Evolutionary conservation across 2,797 vertebrate species (phyloP).

Genomic region (Eremophila alpestris): DNA sequence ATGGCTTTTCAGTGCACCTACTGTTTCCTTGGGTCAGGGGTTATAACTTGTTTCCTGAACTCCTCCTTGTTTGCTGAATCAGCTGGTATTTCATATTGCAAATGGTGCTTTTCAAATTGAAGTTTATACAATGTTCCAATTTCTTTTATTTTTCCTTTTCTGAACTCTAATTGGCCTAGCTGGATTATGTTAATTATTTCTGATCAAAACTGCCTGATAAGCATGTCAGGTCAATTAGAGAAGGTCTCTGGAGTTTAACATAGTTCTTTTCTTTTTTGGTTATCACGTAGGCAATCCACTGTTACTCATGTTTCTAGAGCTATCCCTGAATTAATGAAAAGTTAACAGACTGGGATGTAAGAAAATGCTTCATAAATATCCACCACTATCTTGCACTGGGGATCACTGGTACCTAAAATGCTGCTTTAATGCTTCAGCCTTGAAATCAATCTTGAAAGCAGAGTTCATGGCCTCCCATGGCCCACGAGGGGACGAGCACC

Average conservation of each 20-base stretch:
- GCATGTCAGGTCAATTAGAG: constrained; percentile 47
- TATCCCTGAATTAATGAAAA: constrained; percentile 44
- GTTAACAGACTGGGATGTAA: constrained; percentile 12
- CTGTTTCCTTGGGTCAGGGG: neutral
- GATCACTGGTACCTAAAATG: constrained; percentile 11
- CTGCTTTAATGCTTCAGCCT: constrained; percentile 14
- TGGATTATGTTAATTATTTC: constrained; percentile 51
- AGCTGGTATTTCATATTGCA: constrained; percentile 6
- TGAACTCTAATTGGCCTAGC: constrained; percentile 16
- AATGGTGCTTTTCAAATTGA: constrained; percentile 25
- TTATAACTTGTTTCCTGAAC: neutral
- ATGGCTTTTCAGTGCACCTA: neutral
- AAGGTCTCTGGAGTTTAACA: neutral
- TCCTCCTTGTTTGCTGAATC: constrained; percentile 32
- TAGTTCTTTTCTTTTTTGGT: constrained; percentile 13
- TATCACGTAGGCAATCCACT: neutral
- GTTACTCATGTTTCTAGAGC: neutral
- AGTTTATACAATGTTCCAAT: neutral
- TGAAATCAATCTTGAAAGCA: neutral
- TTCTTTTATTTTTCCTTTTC: neutral
- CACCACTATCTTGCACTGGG: constrained; percentile 13
- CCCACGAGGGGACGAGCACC: neutral
- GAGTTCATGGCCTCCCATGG: neutral
- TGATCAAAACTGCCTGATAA: constrained; percentile 56
- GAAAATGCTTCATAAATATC: constrained; percentile 53